Evolutionary conservation across 2,888 invertebrate species (phyloP).

Genomic region (Trichopoda pennipes): DNA sequence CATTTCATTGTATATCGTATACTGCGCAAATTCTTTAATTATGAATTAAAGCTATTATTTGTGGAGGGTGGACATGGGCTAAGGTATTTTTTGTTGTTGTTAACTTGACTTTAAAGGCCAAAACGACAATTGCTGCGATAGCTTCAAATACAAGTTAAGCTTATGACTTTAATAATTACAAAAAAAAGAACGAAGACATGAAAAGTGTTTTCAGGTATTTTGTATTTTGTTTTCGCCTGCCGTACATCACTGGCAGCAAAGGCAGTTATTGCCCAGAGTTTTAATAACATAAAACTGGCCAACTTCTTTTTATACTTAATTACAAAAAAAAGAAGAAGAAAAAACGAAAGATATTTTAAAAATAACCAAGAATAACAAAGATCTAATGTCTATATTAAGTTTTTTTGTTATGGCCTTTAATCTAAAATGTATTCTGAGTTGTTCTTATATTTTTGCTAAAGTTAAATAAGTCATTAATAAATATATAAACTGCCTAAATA

Average conservation of each 20-base stretch:
- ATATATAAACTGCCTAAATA: constrained; percentile 11
- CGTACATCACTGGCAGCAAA: too few species aligned
- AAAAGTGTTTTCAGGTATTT: neutral
- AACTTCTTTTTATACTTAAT: neutral
- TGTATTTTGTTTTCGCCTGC: too few species aligned
- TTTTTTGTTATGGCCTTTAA: constrained; percentile 45
- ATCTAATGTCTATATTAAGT: constrained; percentile 13
- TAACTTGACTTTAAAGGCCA: constrained; percentile 37
- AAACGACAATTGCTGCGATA: constrained; percentile 29
- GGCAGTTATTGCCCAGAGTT: neutral
- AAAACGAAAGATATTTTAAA: neutral
- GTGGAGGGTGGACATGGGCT: constrained; percentile 55
- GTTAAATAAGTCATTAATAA: constrained; percentile 62
- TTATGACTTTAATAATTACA: constrained; percentile 42
- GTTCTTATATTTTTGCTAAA: neutral
- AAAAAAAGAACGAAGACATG: constrained; percentile 11
- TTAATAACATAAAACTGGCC: constrained; percentile 29
- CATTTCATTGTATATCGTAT: neutral
- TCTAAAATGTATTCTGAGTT: constrained; percentile 19
- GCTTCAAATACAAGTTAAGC: constrained; percentile 27
- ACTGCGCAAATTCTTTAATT: too few species aligned
- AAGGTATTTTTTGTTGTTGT: neutral
- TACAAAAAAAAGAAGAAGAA: too few species aligned
- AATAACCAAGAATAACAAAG: constrained; percentile 13
- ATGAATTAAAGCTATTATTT: neutral